Percentiles rank a stretch among this genome's conserved stretches.
Conservation (phyloP, 2,113 vertebrate genomes). For the Anguilla rostrata region DNA sequence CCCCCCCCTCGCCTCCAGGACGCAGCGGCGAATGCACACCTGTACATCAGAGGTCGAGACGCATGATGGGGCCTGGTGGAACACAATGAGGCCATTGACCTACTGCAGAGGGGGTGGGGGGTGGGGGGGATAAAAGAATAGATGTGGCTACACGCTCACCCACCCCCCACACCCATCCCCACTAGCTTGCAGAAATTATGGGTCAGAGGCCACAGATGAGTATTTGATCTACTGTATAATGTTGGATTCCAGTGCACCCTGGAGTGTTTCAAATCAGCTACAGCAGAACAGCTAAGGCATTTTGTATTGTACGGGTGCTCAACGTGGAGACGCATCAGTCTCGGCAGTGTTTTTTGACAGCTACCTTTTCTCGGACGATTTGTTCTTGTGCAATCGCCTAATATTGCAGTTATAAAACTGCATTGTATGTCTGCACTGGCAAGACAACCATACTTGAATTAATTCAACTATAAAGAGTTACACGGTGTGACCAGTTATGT, state of each 20-base stretch:
- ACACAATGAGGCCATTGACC: constrained; percentile 3
- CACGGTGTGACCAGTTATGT: not conserved
- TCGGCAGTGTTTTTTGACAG: not conserved
- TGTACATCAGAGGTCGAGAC: constrained; percentile 46
- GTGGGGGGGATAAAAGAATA: not conserved
- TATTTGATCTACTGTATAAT: not conserved
- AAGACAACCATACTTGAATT: not conserved
- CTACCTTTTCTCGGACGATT: not conserved
- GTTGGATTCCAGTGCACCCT: not conserved
- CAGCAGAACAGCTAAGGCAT: not conserved
- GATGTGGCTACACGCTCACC: not conserved
- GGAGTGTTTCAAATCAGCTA: not conserved
- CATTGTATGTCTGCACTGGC: not conserved
- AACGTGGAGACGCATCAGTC: not conserved
- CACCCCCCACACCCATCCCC: not conserved
- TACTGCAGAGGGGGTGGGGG: not conserved
- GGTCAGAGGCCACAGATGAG: constrained; percentile 10
- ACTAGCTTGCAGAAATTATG: not conserved
- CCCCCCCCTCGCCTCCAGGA: constrained; percentile 9
- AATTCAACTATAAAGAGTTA: no score
- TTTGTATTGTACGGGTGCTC: not conserved
- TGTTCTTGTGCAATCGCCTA: not conserved
- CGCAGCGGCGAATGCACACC: constrained; percentile 36
- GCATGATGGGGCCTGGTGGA: constrained; percentile 24
- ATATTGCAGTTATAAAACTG: not conserved